Evolutionary conservation across 2,113 vertebrate genomes (phyloP), one percentile per base, ranked within the genome.

Genomic region (Sorex fumeus): DNA sequence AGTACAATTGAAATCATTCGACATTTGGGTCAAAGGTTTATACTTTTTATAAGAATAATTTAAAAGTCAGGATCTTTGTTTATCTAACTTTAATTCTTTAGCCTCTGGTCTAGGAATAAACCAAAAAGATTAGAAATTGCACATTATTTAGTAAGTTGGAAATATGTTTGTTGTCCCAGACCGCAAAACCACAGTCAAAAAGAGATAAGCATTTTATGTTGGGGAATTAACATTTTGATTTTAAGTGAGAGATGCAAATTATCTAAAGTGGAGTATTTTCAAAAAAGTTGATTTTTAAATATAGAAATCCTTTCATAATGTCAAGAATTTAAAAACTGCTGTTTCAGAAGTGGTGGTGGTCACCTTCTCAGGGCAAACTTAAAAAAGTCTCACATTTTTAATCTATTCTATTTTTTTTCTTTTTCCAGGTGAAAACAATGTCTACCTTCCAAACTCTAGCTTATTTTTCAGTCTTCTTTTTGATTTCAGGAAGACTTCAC

Each of bases 1-100:
- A 64, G 23, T 74, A 60, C 8, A 89, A 45, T 60, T 92, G 36
- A 83, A 93, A 86, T 90, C 83, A 50, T 76, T 92, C 83, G 67
- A 76, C 74, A 80, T 84, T 84, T 72, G 32, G 1, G 13, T 92
- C 66, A 93, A 93, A 94, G 12, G 1, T 45, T 71, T 84, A 70
- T 2, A 72, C 8, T 62, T 78, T 60, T 95, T 3, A 27, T n/a
- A 18, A 72, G 25, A 70, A 84, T 50, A 92, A 77, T 87, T 91
- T 6, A 25, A 3, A 89, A 57, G 30, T 36, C 18, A 71, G 78
- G 47, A 11, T 62, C 7, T 75, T 86, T 76, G 80, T 75, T 86
- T 76, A 83, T 83, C 53, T 6, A 64, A n/a, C 16, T 72, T 92
- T 34, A 92, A 80, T 90, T 90, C 15, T 88, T 82, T 76, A 69